Percentiles rank a stretch among this genome's conserved stretches.
Conservation (phyloP, 92 coral and sea anemone species). For the Bergia puertoricense region DNA sequence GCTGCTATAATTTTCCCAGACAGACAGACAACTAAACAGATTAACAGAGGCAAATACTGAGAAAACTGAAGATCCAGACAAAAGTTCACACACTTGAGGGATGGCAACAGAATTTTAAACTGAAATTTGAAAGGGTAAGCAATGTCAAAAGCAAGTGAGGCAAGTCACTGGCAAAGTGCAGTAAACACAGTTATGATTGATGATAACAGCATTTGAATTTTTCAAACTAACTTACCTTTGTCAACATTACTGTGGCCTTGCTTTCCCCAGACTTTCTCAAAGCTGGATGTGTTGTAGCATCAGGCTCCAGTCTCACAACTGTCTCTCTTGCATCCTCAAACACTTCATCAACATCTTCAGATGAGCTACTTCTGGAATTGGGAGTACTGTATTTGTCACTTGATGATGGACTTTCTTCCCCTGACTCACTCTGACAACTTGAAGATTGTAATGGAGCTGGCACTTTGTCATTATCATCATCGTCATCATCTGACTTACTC, state of each 20-base stretch:
- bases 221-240: constrained; percentile 17
- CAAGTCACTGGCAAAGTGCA: too few species aligned
- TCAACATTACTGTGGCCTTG: constrained; percentile 19
- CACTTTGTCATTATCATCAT: constrained; percentile 4
- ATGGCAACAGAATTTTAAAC: too few species aligned
- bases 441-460: constrained; percentile 8
- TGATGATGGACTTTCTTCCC: constrained; percentile 6
- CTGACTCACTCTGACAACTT: not conserved
- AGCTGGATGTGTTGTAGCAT: constrained; percentile 4
- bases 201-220: not conserved
- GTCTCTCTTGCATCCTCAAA: constrained; percentile 63
- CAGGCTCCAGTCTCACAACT: constrained; percentile 12
- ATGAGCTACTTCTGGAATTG: constrained; percentile 27
- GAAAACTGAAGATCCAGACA: too few species aligned
- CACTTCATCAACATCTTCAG: constrained; percentile 54
- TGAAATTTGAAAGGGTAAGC: too few species aligned
- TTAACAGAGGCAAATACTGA: not conserved
- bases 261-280: constrained; percentile 39
- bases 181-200: too few species aligned
- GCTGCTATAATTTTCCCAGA: not conserved
- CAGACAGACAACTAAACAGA: not conserved
- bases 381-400: not conserved
- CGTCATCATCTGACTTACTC: constrained; percentile 16
- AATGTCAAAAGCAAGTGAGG: too few species aligned
- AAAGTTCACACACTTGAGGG: too few species aligned